Evolutionary conservation across 2,113 vertebrate species (phyloP).

Genomic region (Heterocephalus glaber): DNA sequence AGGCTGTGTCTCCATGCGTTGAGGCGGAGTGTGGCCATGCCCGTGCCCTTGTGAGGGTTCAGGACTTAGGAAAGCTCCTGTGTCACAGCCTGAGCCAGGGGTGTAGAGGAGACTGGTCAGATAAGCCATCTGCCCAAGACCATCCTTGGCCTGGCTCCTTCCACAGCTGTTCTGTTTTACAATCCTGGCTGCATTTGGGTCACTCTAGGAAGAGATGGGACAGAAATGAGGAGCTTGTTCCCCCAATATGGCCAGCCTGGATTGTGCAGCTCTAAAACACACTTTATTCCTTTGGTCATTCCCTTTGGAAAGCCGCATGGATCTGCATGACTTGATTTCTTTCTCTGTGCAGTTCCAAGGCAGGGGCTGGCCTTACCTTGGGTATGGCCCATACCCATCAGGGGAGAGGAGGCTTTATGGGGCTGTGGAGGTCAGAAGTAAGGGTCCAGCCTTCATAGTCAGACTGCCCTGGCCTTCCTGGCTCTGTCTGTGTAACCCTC

Average conservation of each 20-base stretch:
- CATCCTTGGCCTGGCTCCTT: background rate
- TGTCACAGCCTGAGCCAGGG: background rate
- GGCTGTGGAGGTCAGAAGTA: background rate
- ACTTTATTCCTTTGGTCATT: background rate
- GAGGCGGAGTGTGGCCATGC: background rate
- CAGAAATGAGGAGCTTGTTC: background rate
- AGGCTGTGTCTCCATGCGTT: background rate
- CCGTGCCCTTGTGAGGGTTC: background rate
- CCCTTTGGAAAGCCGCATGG: background rate
- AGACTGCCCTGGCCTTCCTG: background rate
- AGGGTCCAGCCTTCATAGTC: background rate
- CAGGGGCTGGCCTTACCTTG: fast-evolving
- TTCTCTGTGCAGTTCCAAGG: background rate
- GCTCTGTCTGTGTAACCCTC: background rate
- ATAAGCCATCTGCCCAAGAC: background rate
- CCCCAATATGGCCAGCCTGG: background rate
- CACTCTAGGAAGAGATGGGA: background rate
- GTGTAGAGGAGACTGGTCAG: background rate
- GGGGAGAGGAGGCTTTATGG: background rate
- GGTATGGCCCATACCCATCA: too few relatives aligned
- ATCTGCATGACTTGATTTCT: background rate
- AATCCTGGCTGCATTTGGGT: background rate
- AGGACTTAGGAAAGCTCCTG: background rate
- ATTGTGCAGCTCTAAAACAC: background rate
- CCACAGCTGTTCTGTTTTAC: background rate